These are phyloP conservation scores for Drosophila pandora DNA, from an alignment of 1,140 invertebrate genomes.

Conservation along the genomic window DNA sequence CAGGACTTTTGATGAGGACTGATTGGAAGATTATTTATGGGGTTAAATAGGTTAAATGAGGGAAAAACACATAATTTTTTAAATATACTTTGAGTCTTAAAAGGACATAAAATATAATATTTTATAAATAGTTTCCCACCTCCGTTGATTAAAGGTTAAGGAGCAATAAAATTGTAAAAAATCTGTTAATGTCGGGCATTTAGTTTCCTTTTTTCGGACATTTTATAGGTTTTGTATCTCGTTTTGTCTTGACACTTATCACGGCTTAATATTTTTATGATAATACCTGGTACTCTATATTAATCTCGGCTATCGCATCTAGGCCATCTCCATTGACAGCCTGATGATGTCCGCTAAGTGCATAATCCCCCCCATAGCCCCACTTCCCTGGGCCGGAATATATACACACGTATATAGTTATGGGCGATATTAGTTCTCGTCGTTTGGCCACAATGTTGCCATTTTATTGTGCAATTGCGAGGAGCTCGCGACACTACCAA, in stretches of 20 bases:
- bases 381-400: constrained; percentile 3
- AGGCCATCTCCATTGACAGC: constrained; percentile 39
- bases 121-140: no score
- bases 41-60: no score
- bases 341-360: constrained; percentile 50
- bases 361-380: constrained; percentile 12
- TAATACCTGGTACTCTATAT: not conserved
- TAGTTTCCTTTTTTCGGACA: not conserved
- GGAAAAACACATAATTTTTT: no score
- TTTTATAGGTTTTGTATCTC: not conserved
- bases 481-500: constrained; percentile 40
- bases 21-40: no score
- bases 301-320: constrained; percentile 10
- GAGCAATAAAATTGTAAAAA: no score
- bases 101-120: no score
- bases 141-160: no score
- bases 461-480: constrained; percentile 72
- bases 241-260: not conserved
- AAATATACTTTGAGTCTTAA: no score
- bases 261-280: no score
- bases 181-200: no score
- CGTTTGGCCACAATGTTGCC: constrained; percentile 62
- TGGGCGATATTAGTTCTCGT: constrained; percentile 61
- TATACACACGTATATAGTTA: constrained; percentile 55
- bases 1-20: no score